Conservation (phyloP, 2,113 vertebrate species). For the Gopherus evgoodei region DNA sequence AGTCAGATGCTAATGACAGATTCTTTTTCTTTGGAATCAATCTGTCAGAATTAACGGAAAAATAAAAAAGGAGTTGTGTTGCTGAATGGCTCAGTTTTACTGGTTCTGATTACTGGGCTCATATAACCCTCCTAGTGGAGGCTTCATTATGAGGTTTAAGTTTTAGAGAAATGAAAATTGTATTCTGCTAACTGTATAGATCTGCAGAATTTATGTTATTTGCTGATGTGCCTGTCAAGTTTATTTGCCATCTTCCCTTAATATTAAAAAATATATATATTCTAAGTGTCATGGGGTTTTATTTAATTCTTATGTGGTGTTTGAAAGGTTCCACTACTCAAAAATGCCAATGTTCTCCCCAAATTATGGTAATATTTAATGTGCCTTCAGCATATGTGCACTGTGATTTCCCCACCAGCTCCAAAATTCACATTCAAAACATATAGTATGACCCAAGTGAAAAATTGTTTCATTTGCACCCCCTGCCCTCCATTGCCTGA, state of each 20-base stretch:
- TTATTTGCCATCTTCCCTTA: neutral
- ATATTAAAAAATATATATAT: neutral
- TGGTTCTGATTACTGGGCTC: neutral
- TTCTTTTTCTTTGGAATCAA: neutral
- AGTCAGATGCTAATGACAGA: neutral
- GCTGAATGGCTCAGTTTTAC: neutral
- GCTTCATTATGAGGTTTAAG: slow-evolving; percentile 30
- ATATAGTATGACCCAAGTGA: neutral
- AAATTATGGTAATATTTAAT: neutral
- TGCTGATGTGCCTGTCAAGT: neutral
- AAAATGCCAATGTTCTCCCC: neutral
- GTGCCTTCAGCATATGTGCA: neutral
- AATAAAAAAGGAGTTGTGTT: neutral
- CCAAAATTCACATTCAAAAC: neutral
- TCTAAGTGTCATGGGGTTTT: neutral
- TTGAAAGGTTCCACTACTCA: neutral
- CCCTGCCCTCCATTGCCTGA: neutral
- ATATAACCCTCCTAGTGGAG: neutral
- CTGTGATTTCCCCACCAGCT: neutral
- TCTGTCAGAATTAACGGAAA: neutral
- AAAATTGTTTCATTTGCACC: neutral
- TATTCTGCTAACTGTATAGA: neutral
- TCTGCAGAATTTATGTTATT: neutral
- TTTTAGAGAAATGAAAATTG: neutral
- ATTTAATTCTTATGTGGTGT: neutral